Conservation (phyloP, 2,888 invertebrate species). For the Agelastica alni region DNA sequence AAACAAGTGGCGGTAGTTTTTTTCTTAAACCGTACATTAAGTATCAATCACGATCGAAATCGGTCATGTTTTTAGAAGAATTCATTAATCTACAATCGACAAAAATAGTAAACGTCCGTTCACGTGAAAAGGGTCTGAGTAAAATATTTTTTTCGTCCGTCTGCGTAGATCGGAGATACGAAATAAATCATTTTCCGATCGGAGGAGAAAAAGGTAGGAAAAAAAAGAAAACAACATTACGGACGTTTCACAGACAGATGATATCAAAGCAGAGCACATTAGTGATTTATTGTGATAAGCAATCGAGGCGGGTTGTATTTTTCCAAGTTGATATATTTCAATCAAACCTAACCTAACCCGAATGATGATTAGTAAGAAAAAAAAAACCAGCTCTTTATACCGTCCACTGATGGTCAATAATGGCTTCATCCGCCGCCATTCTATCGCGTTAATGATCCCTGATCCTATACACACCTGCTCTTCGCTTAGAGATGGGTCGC, state of each 20-base stretch:
- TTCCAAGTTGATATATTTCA: conserved; percentile 55
- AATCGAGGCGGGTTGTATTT: conserved; percentile 48
- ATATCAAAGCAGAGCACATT: conserved; percentile 43
- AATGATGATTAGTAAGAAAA: conserved; percentile 55
- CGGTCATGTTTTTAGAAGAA: conserved; percentile 2
- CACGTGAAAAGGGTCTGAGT: conserved; percentile 27
- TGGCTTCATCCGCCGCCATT: conserved; percentile 54
- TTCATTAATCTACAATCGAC: conserved; percentile 22
- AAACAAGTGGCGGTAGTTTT: too few relatives aligned
- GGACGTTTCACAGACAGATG: conserved; percentile 46
- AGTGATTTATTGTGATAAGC: conserved; percentile 54
- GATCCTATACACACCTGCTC: conserved; percentile 39
- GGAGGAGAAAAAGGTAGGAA: too few relatives aligned
- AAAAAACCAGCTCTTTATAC: conserved; percentile 46
- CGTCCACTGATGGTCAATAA: conserved; percentile 51
- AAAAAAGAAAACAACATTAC: conserved; percentile 46
- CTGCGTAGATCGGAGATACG: conserved; percentile 40
- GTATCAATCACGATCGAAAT: conserved; percentile 1
- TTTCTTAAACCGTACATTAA: background rate
- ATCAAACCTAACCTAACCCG: conserved; percentile 54
- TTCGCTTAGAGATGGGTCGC: conserved; percentile 7
- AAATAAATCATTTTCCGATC: conserved; percentile 48
- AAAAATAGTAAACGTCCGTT: conserved; percentile 25
- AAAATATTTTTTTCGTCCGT: conserved; percentile 20
- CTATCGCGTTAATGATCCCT: conserved; percentile 50